These are phyloP conservation scores for Heliconius aoede DNA, from an alignment of 2,888 invertebrate genomes.

Conservation along the genomic window DNA sequence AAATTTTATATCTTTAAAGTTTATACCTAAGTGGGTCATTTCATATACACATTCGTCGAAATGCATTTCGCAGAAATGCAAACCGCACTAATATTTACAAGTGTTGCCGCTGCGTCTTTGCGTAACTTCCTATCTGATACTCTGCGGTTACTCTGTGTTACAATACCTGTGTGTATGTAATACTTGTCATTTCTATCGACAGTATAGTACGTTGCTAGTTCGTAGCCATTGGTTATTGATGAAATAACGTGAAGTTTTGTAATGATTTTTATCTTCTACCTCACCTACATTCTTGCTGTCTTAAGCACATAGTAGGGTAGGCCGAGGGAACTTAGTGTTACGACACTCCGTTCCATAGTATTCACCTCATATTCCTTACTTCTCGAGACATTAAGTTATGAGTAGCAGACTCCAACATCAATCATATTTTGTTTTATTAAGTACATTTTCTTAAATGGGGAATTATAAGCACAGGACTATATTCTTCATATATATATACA, in stretches of 20 bases:
- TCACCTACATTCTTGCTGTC: too few species aligned
- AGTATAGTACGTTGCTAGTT: not conserved
- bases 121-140: constrained; percentile 56
- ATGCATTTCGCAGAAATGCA: constrained; percentile 49
- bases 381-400: too few species aligned
- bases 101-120: constrained; percentile 57
- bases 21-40: constrained; percentile 41
- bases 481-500: too few species aligned
- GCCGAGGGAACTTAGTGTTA: not conserved
- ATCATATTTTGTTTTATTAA: too few species aligned
- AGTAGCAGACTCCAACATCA: too few species aligned
- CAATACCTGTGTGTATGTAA: constrained; percentile 7
- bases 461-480: too few species aligned
- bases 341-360: too few species aligned
- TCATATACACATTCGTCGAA: constrained; percentile 19
- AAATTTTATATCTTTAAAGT: too few species aligned
- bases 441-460: too few species aligned
- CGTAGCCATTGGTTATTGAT: not conserved
- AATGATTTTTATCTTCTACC: not conserved
- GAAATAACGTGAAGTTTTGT: constrained; percentile 2
- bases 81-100: constrained; percentile 61
- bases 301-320: not conserved
- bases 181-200: constrained; percentile 14
- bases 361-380: too few species aligned
- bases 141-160: constrained; percentile 30